Evolutionary conservation across 1,140 invertebrate species (phyloP), one percentile per base, ranked within the genome.

Genomic region (Pseudachorutes palmiensis): DNA sequence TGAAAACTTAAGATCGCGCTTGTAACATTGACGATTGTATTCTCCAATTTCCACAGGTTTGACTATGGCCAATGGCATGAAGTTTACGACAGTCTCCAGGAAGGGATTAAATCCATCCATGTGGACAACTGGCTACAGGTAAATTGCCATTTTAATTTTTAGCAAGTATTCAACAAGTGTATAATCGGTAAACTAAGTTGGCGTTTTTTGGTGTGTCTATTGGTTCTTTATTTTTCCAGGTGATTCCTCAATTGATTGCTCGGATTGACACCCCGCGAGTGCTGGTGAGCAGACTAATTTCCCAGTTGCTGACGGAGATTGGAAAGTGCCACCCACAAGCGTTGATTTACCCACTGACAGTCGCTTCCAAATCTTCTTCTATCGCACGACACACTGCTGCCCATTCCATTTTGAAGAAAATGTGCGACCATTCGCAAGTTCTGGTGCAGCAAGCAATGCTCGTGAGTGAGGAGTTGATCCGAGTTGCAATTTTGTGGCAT

Each of bases 401-500:
- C 0, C 92, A 96, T 76, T 94, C 94, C 76, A 93, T 99, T 58
- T 80, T 99, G 9, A 92, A 94, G 70, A 92, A 87, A 22, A 97
- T 99, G 90, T 87, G 91, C 70, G 95, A 97, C 72, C 92, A 97
- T 78, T 95, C 91, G 65, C 86, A 86, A 26, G 89, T 85, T 19
- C 79, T 99, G 36, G 97, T 99, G 0, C 87, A 91, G 73, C 94
- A 99, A 78, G 95, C 94, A 0, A 85, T 93, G 72, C 89, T 87
- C 81, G 87, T 86, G 68, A 74, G 92, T 70, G 95, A 99, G 74
- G 97, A 99, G 78, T 80, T 99, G 28, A 99, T 99, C 61, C 82
- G 97, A 64, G 95, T 99, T 0, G 96, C 97, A 3, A 99, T 99
- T 67, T 79, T 99, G 1, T 99, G 97, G 97, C 97, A 99, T 78